Base-by-base conservation (phyloP, 2,888 invertebrate genomes). In the Teleiodes luculella region DNA sequence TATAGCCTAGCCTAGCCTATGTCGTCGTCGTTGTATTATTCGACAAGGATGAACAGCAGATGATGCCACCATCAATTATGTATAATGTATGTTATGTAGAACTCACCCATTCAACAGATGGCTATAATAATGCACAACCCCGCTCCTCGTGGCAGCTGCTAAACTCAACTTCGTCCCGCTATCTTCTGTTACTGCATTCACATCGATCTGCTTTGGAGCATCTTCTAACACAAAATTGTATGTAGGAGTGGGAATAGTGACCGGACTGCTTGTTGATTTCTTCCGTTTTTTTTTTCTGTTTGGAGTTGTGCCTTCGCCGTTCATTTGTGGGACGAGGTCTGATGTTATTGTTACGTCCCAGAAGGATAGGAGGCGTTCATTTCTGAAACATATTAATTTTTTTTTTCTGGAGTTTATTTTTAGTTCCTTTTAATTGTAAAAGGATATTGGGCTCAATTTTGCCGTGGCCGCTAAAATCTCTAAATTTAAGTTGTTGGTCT, bases 121-220 rank as follows among this genome's bases (percentile, higher is more conserved):
- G 50, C 93, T 91, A 76, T 95, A 97, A 53, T 95, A 86, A 78
- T 96, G 94, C 36, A 95, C 92, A 5, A 94, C 92, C 0, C 97
- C 97, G 69, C 93, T 94, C 63, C 94, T 91, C 0, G 96, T 95
- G 0, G 93, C 91, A 0, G 92, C 92, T 0, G 88, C 80, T 65
- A 75, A 84, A 76, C 61, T 91, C 77, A 78, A 83, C 62, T 83
- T 85, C 0, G 87, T 88, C 8, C 91, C 91, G 0, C 90, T 91
- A 3, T 91, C 91, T 8, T 88, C 86, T 3, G 79, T 78, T 16
- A 86, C 71, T 57, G 91, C 72, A 1, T 90, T 79, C 0, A 92
- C 91, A 36, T 86, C 83, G 0, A 88, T 73, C 20, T 78, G 71
- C 56, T 70, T 80, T 0, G 94, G 92, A 16, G 93, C 91, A 65